A percentile compares a stretch with the other conserved stretches of the same genome.
Evolutionary conservation across 2,888 invertebrate species (phyloP).

Genomic region (Patella pellucida): DNA sequence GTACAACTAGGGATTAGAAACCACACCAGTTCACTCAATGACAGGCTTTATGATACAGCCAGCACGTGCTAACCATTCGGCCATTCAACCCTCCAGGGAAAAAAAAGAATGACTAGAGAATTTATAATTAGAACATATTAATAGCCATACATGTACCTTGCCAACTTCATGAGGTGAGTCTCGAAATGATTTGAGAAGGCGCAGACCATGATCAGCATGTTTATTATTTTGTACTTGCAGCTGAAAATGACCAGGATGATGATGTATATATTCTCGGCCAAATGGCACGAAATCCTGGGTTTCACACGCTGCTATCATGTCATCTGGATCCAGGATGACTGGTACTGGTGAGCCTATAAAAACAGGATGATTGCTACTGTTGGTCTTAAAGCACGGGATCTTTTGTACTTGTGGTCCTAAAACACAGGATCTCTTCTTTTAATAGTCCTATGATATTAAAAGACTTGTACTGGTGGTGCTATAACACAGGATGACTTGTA

Average conservation of each 20-base stretch:
- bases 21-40: too few relatives aligned
- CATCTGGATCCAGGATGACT: constrained; percentile 64
- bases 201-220: constrained; percentile 58
- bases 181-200: constrained; percentile 59
- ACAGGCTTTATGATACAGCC: too few relatives aligned
- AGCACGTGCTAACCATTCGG: too few relatives aligned
- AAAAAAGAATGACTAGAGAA: neutral
- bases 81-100: too few relatives aligned
- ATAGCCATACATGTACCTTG: constrained; percentile 41
- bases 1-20: too few relatives aligned
- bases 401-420: neutral
- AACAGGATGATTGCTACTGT: neutral
- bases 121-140: neutral
- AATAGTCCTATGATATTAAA: too few relatives aligned
- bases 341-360: constrained; percentile 15
- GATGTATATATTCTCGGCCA: constrained; percentile 58
- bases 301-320: constrained; percentile 66
- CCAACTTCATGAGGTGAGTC: constrained; percentile 58
- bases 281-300: constrained; percentile 67
- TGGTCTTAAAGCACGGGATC: too few relatives aligned
- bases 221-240: constrained; percentile 57
- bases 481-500: too few relatives aligned
- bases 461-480: too few relatives aligned
- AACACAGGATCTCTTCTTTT: neutral
- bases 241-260: constrained; percentile 65